Base-by-base conservation (phyloP, 2,888 invertebrate species). In the Leptinotarsa tumamoca region DNA sequence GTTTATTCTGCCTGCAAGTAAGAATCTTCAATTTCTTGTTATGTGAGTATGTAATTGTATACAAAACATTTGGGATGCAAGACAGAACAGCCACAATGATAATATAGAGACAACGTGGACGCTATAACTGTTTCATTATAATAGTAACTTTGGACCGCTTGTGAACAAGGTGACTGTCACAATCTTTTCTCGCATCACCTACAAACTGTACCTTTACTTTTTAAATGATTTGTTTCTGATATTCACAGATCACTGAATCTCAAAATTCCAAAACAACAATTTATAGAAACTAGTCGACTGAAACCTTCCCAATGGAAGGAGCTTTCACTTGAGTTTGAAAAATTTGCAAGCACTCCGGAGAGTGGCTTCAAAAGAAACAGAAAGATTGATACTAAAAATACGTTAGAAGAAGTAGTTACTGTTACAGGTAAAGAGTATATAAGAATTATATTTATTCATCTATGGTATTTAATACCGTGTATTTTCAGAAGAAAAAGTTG, bases 1-100 rank as follows among this genome's bases (percentile, higher is more conserved):
- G 91, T 93, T 0, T 91, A 90, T 83, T 91, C 92, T 79, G 92
- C 93, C 33, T 92, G 93, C 87, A 92, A 91, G 90, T 91, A 86
- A 85, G 83, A 82, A 76, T 66, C 49, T 14, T 33, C 33, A 17
- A 17, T 43, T 43, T 43, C 3, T 43, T 43, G 10, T 43, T 43
- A 43, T 61, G 18, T 77, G 68, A 51, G 52, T 56, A 66, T 63
- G 33, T 5, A 54, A n/a, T 15, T n/a, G 15, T 15, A 66, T n/a
- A 33, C 66, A 66, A 66, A 23, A 15, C 43, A 27, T 10, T 10
- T 10, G 43, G 43, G 33, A 0, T 33, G 33, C 33, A 33, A 33
- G 33, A 33, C 33, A 33, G 33, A 33, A 33, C 33, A 33, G 33
- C 7, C 33, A 33, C 33, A 7, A 33, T 33, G 33, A 7, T 7